A percentile compares a stretch with the other conserved stretches of the same genome.
phyloP scores from a whole-genome alignment of 1,140 invertebrate genomes.

The Pachyrhynchus sulphureomaculatus region DNA sequence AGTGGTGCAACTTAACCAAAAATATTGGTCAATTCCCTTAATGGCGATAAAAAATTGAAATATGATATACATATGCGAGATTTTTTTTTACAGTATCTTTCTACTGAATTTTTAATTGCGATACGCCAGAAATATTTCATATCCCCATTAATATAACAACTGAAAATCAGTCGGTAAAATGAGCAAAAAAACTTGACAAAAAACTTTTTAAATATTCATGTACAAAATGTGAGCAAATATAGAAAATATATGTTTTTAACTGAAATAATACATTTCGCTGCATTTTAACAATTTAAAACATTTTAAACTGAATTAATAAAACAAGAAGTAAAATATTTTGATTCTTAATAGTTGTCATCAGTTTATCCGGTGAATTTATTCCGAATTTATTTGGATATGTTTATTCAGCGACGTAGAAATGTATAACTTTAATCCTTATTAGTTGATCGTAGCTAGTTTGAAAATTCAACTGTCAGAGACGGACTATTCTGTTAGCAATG shows the following conservation, averaged over 20 bases:
- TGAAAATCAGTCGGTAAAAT: background rate
- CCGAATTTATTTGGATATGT: background rate
- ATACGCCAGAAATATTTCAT: background rate
- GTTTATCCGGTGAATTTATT: no score
- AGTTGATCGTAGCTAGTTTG: no score
- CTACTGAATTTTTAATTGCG: background rate
- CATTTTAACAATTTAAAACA: background rate
- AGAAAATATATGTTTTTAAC: background rate
- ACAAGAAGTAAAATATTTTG: background rate
- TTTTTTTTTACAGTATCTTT: no score
- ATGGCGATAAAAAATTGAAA: no score
- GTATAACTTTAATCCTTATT: no score
- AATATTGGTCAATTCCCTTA: no score
- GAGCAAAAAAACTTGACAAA: background rate
- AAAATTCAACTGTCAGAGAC: no score
- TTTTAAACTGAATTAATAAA: background rate
- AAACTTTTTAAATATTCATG: constrained; percentile 4
- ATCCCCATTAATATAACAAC: background rate
- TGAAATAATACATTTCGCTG: no score
- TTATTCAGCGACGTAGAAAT: no score
- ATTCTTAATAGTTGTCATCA: constrained; percentile 4
- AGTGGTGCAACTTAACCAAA: no score
- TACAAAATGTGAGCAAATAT: background rate
- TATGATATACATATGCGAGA: no score
- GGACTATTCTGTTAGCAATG: no score